phyloP scores from a whole-genome alignment of 1,140 invertebrate species.

The Coptotermes formosanus region DNA sequence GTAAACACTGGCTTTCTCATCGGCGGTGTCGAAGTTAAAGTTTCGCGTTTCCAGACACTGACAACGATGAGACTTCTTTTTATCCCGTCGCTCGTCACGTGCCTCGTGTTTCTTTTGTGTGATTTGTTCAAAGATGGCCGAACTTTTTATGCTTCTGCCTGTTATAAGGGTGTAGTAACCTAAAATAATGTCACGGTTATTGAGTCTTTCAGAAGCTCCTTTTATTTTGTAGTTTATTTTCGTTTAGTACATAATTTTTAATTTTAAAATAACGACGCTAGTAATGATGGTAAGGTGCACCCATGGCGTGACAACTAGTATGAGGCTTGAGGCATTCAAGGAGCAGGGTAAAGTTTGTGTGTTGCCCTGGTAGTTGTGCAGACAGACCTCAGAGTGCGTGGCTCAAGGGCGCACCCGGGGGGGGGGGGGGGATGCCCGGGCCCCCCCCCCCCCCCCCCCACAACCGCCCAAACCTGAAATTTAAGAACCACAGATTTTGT shows the following conservation, averaged over 20 bases:
- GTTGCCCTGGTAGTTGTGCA: neutral
- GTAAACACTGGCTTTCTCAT: neutral
- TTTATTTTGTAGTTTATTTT: neutral
- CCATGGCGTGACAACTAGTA: neutral
- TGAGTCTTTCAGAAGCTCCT: neutral
- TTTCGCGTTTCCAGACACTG: neutral
- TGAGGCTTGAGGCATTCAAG: neutral
- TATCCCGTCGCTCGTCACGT: neutral
- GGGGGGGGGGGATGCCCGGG: too few relatives aligned
- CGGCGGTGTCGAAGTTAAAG: too few relatives aligned
- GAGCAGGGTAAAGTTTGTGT: neutral
- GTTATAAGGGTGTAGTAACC: neutral
- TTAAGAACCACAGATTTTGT: too few relatives aligned
- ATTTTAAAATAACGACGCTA: neutral
- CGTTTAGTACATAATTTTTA: neutral
- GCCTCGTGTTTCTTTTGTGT: neutral
- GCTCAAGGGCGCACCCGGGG: too few relatives aligned
- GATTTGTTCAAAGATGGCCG: neutral
- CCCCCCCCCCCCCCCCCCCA: too few relatives aligned
- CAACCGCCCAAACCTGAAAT: too few relatives aligned
- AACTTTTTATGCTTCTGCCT: neutral
- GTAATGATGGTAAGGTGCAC: neutral
- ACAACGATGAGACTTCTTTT: neutral
- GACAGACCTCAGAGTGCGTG: too few relatives aligned
- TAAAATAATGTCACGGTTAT: neutral